Evolutionary conservation across 2,888 invertebrate species (phyloP).

Genomic region (Nomada lathburiana): DNA sequence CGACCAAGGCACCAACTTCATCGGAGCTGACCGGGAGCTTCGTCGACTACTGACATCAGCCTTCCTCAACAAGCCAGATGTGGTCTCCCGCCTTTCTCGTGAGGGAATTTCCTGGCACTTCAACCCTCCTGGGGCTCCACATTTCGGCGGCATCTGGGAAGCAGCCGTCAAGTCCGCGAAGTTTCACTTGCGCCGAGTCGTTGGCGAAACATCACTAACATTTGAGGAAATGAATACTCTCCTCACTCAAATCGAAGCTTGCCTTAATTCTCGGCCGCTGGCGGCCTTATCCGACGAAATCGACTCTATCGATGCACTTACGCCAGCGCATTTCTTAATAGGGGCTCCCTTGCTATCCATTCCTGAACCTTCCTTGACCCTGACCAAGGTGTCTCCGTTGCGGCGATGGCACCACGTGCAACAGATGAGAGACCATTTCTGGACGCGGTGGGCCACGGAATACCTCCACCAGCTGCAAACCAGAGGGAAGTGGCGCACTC

Average conservation of each 20-base stretch:
- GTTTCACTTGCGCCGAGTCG: background rate
- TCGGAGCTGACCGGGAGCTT: background rate
- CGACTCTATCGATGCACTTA: no score
- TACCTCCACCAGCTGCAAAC: no score
- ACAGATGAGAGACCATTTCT: no score
- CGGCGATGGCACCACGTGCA: no score
- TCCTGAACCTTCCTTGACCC: no score
- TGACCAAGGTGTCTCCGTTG: no score
- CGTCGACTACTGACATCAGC: background rate
- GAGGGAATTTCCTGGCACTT: background rate
- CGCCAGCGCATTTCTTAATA: no score
- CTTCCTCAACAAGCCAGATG: background rate
- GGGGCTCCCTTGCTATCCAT: no score
- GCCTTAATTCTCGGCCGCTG: background rate
- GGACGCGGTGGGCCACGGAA: no score
- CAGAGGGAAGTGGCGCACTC: no score
- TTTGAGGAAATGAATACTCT: background rate
- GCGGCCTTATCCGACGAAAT: background rate
- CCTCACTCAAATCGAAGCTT: background rate
- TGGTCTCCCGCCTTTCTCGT: background rate
- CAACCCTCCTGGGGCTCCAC: background rate
- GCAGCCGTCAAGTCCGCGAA: constrained; percentile 6
- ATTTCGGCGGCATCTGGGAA: constrained; percentile 9
- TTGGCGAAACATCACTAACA: background rate
- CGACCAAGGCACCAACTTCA: background rate